phyloP scores from a whole-genome alignment of 2,797 vertebrate species.

The Melanitta fusca region DNA sequence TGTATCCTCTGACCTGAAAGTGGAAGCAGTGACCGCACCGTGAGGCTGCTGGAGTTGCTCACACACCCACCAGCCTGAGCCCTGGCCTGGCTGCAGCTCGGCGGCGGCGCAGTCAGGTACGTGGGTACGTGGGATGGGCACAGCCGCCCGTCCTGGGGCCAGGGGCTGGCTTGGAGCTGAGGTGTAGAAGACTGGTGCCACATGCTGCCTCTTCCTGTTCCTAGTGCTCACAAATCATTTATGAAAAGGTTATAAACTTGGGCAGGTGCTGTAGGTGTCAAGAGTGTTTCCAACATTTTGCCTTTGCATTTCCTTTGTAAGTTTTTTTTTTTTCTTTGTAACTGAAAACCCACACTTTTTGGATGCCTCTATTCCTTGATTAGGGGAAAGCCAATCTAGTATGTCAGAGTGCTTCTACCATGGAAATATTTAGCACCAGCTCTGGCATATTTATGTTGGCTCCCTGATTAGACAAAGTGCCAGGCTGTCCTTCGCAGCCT shows the following conservation, averaged over 20 bases:
- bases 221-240: neutral
- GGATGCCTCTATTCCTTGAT: neutral
- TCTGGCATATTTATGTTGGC: constrained; percentile 67
- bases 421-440: constrained; percentile 43
- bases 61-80: neutral
- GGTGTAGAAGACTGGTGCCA: neutral
- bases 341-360: neutral
- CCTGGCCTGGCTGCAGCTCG: neutral
- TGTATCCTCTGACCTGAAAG: neutral
- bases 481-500: constrained; percentile 70
- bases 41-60: neutral
- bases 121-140: accelerated
- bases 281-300: neutral
- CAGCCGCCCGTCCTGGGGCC: neutral
- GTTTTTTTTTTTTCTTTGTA: neutral
- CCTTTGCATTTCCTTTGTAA: neutral
- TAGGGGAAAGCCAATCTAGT: neutral
- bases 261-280: neutral
- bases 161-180: neutral
- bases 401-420: neutral
- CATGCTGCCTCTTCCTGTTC: neutral
- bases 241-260: neutral
- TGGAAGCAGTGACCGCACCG: accelerated
- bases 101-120: accelerated
- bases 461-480: constrained; percentile 61